Base-by-base conservation (phyloP, 2,113 vertebrate genomes). In the Isichthys henryi region DNA sequence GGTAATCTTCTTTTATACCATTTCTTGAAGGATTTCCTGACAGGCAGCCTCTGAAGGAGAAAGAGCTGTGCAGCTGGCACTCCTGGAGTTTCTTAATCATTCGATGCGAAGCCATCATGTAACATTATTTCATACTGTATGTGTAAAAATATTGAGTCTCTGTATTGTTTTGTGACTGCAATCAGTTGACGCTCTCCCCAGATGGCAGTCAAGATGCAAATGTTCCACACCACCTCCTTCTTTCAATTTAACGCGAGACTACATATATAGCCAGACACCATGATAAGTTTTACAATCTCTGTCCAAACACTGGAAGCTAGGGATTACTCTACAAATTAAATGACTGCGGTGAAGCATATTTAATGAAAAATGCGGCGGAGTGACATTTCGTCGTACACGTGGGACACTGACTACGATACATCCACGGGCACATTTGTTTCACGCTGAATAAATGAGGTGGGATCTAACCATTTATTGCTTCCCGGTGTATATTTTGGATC, bases 261-360 rank as follows among this genome's bases (percentile, higher is more conserved):
- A 45, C 77, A 84, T 46, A 84, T 84, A 46, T 6, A 43, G 74
- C 45, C 45, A 48, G 82, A 48, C 39, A 48, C 17, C 23, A n/a
- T 48, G 82, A 56, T 66, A 86, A 43, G 58, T 89, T 49, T 84
- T 84, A 87, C 82, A 89, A 62, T 89, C 83, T 82, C 52, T 48
- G 48, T 86, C 82, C 53, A 86, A 89, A 89, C 62, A 86, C 56
- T 49, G 31, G 39, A 86, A 58, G 27, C 49, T 15, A 62, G 56
- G 80, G 48, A 86, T 89, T 52, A 70, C 48, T 74, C 56, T 39
- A 56, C 83, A 89, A 89, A 89, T 89, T 74, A 89, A 89, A 89
- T 48, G 89, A 49, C 82, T 87, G 83, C 45, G 21, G 43, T 87
- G 43, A 86, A 50, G 45, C 11, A 46, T 62, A 48, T 70, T 86